Evolutionary conservation across 2,797 vertebrate genomes (phyloP), one percentile per base, ranked within the genome.

Genomic region (Peromyscus attwateri): DNA sequence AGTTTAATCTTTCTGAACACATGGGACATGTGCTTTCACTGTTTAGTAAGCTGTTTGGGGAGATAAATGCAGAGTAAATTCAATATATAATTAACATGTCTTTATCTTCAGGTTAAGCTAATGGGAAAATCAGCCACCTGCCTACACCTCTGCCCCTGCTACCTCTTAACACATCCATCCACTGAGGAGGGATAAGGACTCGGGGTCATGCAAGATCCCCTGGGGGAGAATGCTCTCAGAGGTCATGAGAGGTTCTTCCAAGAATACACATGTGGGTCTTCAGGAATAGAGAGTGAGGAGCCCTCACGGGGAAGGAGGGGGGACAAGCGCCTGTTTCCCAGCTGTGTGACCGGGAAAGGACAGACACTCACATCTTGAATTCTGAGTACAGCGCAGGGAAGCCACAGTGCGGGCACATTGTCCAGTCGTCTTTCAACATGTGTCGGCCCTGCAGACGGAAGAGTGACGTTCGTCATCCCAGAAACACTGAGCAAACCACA

Each of bases 361-460:
- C 14, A 29, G 84, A 99, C 87, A 99, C 99, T 99, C 98, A 99
- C 99, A 91, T 98, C 95, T 97, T 98, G 83, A 99, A 99, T 97
- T 99, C 99, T 0, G 99, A 99, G 96, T 99, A 99, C n/a, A 99
- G 99, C 3, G 99, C 99, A 64, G 99, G 99, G 64, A 99, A 99
- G 98, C 99, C 98, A 62, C 99, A 99, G 55, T 99, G 99, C 0
- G 99, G 99, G 98, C 99, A 99, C 95, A 99, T 97, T 0, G 99
- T 99, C 99, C 99, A 99, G 88, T 99, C 99, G 31, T 99, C 99
- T 23, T 99, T 99, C 87, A 99, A 97, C 99, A 99, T 99, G 34
- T 99, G 99, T 71, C 99, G 99, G 71, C 99, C 99, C 99, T 99
- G 98, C 11, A 84, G 13, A 55, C 31, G 93, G 62, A 43, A 80